Percentiles rank a stretch among this genome's conserved stretches.
These are phyloP conservation scores for Ambastaia sidthimunki DNA, from an alignment of 2,797 vertebrate species.

Conservation along the genomic window DNA sequence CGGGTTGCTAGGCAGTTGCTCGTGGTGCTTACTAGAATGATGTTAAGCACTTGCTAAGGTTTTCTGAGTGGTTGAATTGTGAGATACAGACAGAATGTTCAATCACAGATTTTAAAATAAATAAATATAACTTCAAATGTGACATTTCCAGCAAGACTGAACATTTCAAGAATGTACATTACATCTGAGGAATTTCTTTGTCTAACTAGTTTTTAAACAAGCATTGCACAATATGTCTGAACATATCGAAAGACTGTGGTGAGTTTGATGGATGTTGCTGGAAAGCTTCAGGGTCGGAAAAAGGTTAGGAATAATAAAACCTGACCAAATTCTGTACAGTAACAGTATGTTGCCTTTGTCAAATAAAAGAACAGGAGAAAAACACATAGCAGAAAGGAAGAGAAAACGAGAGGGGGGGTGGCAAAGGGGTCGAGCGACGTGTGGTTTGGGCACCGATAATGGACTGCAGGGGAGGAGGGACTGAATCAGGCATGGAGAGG, in stretches of 20 bases:
- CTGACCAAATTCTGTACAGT: background rate
- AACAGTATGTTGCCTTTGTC: background rate
- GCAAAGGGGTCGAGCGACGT: background rate
- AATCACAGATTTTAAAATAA: too few relatives aligned
- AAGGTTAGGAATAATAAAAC: background rate
- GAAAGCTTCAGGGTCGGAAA: background rate
- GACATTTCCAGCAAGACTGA: background rate
- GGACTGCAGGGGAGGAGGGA: constrained; percentile 28
- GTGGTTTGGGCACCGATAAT: constrained; percentile 14
- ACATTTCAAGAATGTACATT: background rate
- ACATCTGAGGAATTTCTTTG: background rate
- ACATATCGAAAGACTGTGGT: background rate
- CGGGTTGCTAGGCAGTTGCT: background rate
- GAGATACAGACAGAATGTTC: background rate
- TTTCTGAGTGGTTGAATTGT: background rate
- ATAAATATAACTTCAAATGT: too few relatives aligned
- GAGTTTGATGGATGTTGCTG: background rate
- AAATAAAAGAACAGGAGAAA: background rate
- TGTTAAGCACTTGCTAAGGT: background rate
- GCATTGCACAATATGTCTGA: background rate
- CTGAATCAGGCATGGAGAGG: constrained; percentile 15
- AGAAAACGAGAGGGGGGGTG: background rate
- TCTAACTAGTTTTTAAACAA: background rate
- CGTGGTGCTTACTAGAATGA: background rate
- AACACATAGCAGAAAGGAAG: background rate